These are phyloP conservation scores for Polypedilum vanderplanki DNA, from an alignment of 1,140 invertebrate species.

Conservation along the genomic window DNA sequence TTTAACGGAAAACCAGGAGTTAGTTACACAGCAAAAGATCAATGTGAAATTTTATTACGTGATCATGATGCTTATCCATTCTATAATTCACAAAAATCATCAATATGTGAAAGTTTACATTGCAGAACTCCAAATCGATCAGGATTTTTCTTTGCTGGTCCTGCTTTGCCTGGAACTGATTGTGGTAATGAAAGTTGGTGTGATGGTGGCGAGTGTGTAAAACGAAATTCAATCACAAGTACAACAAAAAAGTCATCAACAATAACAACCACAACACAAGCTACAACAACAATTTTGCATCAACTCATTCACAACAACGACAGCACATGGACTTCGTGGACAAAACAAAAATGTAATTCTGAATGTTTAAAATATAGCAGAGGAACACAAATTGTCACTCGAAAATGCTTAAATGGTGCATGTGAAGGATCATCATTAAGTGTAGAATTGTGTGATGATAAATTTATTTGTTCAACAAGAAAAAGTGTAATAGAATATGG, in stretches of 20 bases:
- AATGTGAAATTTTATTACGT: slow-evolving; percentile 54
- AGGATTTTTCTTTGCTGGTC: slow-evolving; percentile 67
- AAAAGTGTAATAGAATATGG: slow-evolving; percentile 51
- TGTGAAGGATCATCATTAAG: slow-evolving; percentile 58
- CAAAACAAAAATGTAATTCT: slow-evolving; percentile 52
- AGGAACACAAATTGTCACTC: slow-evolving; percentile 48
- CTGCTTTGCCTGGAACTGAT: slow-evolving; percentile 67
- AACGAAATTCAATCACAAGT: slow-evolving; percentile 26
- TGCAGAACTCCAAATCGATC: slow-evolving; percentile 64
- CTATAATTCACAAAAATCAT: slow-evolving; percentile 36
- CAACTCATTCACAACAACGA: not conserved
- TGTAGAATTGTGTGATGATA: slow-evolving; percentile 57
- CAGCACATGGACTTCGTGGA: slow-evolving; percentile 57
- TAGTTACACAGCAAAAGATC: slow-evolving; percentile 58
- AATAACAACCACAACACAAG: too few species aligned
- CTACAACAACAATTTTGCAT: too few species aligned
- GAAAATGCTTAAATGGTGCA: slow-evolving; percentile 51
- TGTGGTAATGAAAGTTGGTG: slow-evolving; percentile 54
- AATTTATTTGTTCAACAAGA: slow-evolving; percentile 51
- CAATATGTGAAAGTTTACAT: slow-evolving; percentile 58
- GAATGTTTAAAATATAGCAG: slow-evolving; percentile 58
- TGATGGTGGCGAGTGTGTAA: slow-evolving; percentile 56
- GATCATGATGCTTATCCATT: slow-evolving; percentile 37
- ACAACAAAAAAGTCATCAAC: slow-evolving; percentile 49
- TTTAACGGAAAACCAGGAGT: slow-evolving; percentile 58